Conservation (phyloP, 2,113 vertebrate genomes). For the Oenanthe melanoleuca region DNA sequence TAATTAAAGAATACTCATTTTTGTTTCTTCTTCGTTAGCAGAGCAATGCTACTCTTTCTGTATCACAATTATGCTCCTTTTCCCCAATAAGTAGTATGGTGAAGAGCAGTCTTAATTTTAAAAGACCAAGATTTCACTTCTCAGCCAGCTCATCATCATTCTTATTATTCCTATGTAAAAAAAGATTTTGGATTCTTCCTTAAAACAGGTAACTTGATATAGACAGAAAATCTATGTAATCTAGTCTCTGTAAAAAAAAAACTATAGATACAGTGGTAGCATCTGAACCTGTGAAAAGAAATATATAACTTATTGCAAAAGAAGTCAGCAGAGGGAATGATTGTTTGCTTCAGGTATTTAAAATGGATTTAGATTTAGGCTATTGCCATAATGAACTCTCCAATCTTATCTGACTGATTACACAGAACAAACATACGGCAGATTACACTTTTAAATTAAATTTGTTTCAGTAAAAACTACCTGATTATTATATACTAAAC, state of each 20-base stretch:
- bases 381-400: not conserved
- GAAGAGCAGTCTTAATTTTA: not conserved
- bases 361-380: not conserved
- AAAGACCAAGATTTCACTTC: not conserved
- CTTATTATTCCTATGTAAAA: not conserved
- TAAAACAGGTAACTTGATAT: not conserved
- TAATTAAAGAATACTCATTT: not conserved
- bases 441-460: not conserved
- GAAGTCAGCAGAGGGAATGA: not conserved
- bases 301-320: not conserved
- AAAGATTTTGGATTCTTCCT: not conserved
- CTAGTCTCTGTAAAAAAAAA: not conserved
- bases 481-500: not conserved
- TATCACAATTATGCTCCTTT: not conserved
- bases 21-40: not conserved
- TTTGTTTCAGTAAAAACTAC: not conserved
- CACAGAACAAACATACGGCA: not conserved
- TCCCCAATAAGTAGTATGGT: not conserved
- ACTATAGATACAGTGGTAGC: not conserved
- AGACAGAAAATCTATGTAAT: not conserved
- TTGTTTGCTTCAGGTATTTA: not conserved
- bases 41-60: not conserved
- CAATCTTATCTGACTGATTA: not conserved
- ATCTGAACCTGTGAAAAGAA: not conserved
- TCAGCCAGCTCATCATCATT: not conserved